Base-by-base conservation (phyloP, 1,140 invertebrate species). In the Teleopsis dalmanni region DNA sequence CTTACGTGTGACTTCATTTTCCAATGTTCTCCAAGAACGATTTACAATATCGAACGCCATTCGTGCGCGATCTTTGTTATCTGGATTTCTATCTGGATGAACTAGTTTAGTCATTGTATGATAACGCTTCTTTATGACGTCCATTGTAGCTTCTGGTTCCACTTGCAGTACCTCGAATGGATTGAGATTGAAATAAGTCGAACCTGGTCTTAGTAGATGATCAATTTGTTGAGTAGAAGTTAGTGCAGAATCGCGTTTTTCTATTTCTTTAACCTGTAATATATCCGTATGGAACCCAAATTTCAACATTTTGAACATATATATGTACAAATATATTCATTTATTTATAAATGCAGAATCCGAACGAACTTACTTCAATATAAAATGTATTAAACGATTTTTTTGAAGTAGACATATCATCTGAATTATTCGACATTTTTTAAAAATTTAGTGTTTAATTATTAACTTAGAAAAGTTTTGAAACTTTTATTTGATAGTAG, bases 121-220 rank as follows among this genome's bases (percentile, higher is more conserved):
- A 71, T 98, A 99, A 75, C 95, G 95, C 68, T 95, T 98, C 70
- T 96, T 96, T 21, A 97, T 85, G 69, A 95, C 90, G 59, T 95
- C 91, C 33, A 98, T 68, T 25, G 85, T 72, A 21, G 84, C 81
- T 47, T 92, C 88, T 25, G 91, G 91, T 61, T 98, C 94, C 54
- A 98, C 81, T 76, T 98, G 91, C 29, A 98, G 75, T 23, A 98
- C 91, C 77, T 95, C 91, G 73, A 91, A 96, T 10, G 92, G 92
- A 76, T 96, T 96, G 54, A 97, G 78, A 78, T 97, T 97, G 68
- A 95, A 89, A 75, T 97, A 98, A 8, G 93, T 94, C 1, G 92
- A 92, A 16, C 94, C 94, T 46, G 93, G 91, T 56, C 91, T 78
- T 19, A 96, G 76, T 51, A 98, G 75, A 62, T 94, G 79, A 34